These are phyloP conservation scores for Solenopsis fugax DNA, from an alignment of 1,140 invertebrate genomes.

Conservation along the genomic window DNA sequence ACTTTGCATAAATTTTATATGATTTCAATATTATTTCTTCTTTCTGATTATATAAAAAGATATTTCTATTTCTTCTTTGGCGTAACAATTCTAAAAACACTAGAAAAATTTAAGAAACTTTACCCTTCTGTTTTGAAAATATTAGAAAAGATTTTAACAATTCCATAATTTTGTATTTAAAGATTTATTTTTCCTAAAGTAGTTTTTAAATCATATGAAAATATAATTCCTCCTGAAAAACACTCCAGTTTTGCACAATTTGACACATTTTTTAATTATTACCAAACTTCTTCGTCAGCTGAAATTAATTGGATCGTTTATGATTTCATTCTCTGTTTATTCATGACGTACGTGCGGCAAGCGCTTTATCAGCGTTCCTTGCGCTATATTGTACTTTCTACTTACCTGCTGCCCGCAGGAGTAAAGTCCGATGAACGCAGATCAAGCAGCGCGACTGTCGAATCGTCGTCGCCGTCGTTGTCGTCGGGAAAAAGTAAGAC, in stretches of 20 bases:
- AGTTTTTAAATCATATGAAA: neutral
- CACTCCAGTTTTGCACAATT: neutral
- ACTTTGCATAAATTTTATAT: neutral
- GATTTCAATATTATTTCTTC: neutral
- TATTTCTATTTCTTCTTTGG: neutral
- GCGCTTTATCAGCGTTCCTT: conserved; percentile 64
- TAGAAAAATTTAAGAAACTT: neutral
- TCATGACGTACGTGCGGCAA: neutral
- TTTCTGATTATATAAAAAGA: neutral
- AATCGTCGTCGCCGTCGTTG: conserved; percentile 30
- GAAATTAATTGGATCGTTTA: neutral
- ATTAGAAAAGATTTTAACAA: no score
- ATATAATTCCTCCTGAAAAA: neutral
- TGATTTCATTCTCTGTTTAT: conserved; percentile 38
- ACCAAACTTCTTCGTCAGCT: neutral
- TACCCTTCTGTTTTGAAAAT: no score
- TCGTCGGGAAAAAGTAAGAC: conserved; percentile 54
- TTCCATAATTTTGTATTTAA: no score
- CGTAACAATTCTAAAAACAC: conserved; percentile 3
- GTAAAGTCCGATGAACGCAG: conserved; percentile 53
- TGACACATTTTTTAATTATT: neutral
- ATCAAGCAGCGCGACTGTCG: conserved; percentile 29
- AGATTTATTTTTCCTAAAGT: neutral
- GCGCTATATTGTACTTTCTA: conserved; percentile 66
- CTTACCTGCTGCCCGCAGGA: conserved; percentile 39